Conservation (phyloP, 2,888 invertebrate genomes). For the Dexiosoma caninum region DNA sequence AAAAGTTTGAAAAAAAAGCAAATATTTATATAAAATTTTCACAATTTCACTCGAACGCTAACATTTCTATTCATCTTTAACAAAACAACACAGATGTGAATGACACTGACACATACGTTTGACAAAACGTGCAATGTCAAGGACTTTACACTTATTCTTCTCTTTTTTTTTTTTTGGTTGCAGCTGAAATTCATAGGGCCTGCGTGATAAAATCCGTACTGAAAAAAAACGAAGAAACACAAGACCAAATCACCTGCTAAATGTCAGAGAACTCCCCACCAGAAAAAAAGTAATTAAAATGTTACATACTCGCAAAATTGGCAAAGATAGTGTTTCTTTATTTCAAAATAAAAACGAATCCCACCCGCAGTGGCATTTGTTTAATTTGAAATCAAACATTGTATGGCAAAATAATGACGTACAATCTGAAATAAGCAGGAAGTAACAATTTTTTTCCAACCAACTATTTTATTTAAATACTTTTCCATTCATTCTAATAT, state of each 20-base stretch:
- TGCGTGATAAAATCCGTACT: background rate
- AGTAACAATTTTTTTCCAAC: background rate
- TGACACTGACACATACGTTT: conserved; percentile 47
- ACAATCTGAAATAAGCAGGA: background rate
- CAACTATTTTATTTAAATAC: background rate
- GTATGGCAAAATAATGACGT: background rate
- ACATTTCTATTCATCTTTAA: background rate
- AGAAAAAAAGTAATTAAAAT: background rate
- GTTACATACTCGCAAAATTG: background rate
- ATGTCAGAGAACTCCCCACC: background rate
- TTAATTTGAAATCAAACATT: background rate
- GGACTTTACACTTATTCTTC: conserved; percentile 48
- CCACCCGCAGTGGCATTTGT: conserved; percentile 11
- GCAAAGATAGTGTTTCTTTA: conserved; percentile 13
- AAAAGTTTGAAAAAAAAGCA: background rate
- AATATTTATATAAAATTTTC: background rate
- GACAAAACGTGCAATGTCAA: conserved; percentile 60
- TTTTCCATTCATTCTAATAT: background rate
- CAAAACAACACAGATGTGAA: conserved; percentile 45
- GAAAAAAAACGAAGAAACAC: too few relatives aligned
- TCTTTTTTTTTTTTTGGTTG: conserved; percentile 1
- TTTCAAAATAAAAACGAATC: background rate
- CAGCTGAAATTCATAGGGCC: background rate
- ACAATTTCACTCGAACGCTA: background rate
- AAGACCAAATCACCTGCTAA: conserved; percentile 51